A percentile compares a stretch with the other conserved stretches of the same genome.
phyloP scores from a whole-genome alignment of 2,797 vertebrate species.

The Microcaecilia unicolor region DNA sequence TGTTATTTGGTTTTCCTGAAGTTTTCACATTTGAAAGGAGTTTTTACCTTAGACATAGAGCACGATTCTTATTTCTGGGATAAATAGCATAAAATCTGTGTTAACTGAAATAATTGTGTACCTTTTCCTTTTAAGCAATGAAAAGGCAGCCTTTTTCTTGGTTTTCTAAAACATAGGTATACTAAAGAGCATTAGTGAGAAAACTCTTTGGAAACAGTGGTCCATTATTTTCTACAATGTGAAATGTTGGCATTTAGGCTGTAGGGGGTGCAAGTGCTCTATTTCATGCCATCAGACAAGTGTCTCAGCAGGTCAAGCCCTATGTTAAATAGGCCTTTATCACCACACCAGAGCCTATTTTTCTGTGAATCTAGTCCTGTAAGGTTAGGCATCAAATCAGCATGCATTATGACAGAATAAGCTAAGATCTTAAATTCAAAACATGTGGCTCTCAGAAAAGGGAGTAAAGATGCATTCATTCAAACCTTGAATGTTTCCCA shows the following conservation, averaged over 20 bases:
- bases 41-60: no score
- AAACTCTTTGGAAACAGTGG: neutral
- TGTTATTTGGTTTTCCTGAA: no score
- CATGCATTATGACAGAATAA: constrained; percentile 6
- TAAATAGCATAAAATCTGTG: no score
- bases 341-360: neutral
- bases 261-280: constrained; percentile 58
- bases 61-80: no score
- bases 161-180: no score
- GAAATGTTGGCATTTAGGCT: constrained; percentile 13
- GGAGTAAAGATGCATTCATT: neutral
- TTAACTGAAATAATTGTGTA: neutral
- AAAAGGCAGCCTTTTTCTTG: no score
- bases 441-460: constrained; percentile 19
- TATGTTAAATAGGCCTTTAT: constrained; percentile 5
- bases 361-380: neutral
- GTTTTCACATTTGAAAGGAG: no score
- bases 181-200: no score
- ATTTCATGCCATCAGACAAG: constrained; percentile 5
- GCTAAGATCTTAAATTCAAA: constrained; percentile 12
- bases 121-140: neutral
- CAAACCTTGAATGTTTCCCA: neutral
- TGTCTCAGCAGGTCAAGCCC: neutral
- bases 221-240: rapidly evolving
- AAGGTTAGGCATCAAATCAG: constrained; percentile 4